A percentile compares a stretch with the other conserved stretches of the same genome.
Conservation (phyloP, 2,113 vertebrate genomes). For the Mus musculus region GRCm39 chr11:47012501-47013000, state of each 20-base stretch:
- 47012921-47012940: neutral
- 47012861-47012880: neutral
- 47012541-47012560: neutral
- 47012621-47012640: neutral
- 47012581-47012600: neutral
- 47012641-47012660: neutral
- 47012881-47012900: neutral
- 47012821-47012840: neutral
- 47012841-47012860: neutral
- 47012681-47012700: neutral
- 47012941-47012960: neutral
- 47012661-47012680: neutral
- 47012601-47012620: neutral
- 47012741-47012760: neutral
- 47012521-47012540: neutral
- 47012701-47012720: neutral
- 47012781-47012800: neutral
- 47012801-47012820: neutral
- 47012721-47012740: neutral
- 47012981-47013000: neutral
- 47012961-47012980: neutral
- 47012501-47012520: neutral
- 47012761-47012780: too few relatives aligned
- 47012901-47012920: neutral
- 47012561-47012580: fast-evolving